phyloP scores from a whole-genome alignment of 2,888 invertebrate genomes.

The Acanthopleura granulata region DNA sequence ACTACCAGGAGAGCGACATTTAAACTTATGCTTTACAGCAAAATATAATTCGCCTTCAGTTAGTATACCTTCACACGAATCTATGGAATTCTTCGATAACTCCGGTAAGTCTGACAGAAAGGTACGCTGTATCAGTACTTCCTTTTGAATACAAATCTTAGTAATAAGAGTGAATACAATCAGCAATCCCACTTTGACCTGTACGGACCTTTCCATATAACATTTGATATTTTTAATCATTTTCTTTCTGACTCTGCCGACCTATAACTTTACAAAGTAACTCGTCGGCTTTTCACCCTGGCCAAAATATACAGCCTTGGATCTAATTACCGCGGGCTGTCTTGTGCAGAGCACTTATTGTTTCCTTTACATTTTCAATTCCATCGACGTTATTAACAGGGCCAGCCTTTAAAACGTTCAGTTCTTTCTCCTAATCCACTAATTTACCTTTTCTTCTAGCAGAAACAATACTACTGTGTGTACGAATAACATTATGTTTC shows the following conservation, averaged over 20 bases:
- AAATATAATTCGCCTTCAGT: conserved; percentile 8
- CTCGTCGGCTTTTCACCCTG: conserved; percentile 2
- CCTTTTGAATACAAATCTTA: background rate
- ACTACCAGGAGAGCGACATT: background rate
- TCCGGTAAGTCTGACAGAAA: conserved; percentile 4
- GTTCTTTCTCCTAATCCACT: background rate
- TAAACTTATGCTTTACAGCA: background rate
- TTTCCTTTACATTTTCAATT: background rate
- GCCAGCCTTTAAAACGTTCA: background rate
- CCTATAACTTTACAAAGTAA: background rate
- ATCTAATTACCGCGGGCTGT: background rate
- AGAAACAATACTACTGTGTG: too few species aligned
- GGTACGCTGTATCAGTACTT: background rate
- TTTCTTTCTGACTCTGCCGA: background rate
- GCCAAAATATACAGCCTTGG: conserved; percentile 1
- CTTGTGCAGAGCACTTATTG: background rate
- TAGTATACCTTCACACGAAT: conserved; percentile 2
- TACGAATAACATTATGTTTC: too few species aligned
- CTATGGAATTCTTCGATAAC: background rate
- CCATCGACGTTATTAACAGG: background rate
- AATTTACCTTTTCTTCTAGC: background rate
- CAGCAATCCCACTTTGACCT: background rate
- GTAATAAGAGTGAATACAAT: conserved; percentile 9
- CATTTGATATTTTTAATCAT: background rate
- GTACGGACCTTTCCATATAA: background rate